Base-by-base conservation (phyloP, 2,113 vertebrate species). In the Hyaena hyaena region DNA sequence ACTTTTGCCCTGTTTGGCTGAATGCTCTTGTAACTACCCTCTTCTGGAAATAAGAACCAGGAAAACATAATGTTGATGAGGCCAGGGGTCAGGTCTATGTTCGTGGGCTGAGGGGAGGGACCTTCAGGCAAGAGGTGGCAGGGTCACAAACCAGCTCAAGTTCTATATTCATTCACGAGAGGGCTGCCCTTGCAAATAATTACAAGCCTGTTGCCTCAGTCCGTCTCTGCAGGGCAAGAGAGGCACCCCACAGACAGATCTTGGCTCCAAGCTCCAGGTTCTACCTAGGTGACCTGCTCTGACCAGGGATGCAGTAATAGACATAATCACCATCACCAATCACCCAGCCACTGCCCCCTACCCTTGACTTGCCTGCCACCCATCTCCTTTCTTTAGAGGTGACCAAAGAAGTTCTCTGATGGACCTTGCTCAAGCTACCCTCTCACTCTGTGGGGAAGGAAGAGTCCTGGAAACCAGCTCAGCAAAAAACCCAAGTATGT, bases 1-100 rank as follows among this genome's bases (percentile, higher is more conserved):
- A 98, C 96, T 96, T 98, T 93, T 96, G 95, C 97, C 97, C 96
- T 33, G 39, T 61, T 97, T 95, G 84, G 88, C 77, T 90, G 90
- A 97, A 88, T 23, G 33, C 31, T 53, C 90, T 77, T 97, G 85
- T 97, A 96, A 96, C 95, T 96, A 96, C 53, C 21, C 66, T 95
- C 76, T 95, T 96, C 76, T 35, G 84, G 73, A 96, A 81, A 73
- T 79, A 81, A 80, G 5, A 84, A 19, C 28, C 61, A 81, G 84
- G 85, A 90, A 82, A 81, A 96, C 81, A 33, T 17, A 55, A 48
- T 50, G 81, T 35, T 86, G 94, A 90, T 76, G 93, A 93, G 73
- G 83, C 43, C 65, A 66, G 65, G 84, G n/a, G 76, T 84, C 74
- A 84, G 77, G 48, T 69, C 63, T 68, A 1, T 28, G 63, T 63